Evolutionary conservation across 2,888 invertebrate genomes (phyloP).

Genomic region (Sycophila texana): DNA sequence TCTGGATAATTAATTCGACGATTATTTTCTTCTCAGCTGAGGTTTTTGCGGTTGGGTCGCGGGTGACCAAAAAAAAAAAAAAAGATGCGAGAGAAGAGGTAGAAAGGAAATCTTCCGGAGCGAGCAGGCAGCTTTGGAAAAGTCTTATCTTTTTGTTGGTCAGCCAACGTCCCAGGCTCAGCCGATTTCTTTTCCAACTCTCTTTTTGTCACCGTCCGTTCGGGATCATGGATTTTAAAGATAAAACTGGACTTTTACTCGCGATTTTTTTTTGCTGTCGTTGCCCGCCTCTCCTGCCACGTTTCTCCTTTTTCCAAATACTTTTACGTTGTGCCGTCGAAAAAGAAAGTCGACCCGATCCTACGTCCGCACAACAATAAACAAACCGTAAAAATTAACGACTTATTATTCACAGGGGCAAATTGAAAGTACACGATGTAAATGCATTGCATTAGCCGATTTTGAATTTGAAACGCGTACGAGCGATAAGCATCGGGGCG

Average conservation of each 20-base stretch:
- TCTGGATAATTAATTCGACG: too few species aligned
- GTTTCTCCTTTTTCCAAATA: background rate
- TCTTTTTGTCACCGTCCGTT: constrained; percentile 1
- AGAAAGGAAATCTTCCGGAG: constrained; percentile 19
- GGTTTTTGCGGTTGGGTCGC: constrained; percentile 15
- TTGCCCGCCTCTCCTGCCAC: background rate
- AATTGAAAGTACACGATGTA: too few species aligned
- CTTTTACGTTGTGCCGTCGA: too few species aligned
- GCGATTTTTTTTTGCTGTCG: background rate
- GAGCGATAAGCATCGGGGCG: too few species aligned
- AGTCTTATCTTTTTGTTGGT: constrained; percentile 45
- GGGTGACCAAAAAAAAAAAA: background rate
- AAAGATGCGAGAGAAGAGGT: constrained; percentile 23
- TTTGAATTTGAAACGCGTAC: too few species aligned
- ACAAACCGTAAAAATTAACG: too few species aligned
- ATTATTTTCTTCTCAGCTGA: background rate
- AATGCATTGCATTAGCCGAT: too few species aligned
- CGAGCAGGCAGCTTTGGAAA: constrained; percentile 26
- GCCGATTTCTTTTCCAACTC: constrained; percentile 1
- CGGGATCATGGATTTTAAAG: background rate
- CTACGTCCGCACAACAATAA: too few species aligned
- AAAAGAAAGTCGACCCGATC: too few species aligned
- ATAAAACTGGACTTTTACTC: background rate
- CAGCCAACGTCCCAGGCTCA: constrained; percentile 26
- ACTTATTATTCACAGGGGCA: too few species aligned